Percentiles rank a stretch among this genome's conserved stretches.
Conservation (phyloP, 1,140 invertebrate species). For the Ruditapes philippinarum region DNA sequence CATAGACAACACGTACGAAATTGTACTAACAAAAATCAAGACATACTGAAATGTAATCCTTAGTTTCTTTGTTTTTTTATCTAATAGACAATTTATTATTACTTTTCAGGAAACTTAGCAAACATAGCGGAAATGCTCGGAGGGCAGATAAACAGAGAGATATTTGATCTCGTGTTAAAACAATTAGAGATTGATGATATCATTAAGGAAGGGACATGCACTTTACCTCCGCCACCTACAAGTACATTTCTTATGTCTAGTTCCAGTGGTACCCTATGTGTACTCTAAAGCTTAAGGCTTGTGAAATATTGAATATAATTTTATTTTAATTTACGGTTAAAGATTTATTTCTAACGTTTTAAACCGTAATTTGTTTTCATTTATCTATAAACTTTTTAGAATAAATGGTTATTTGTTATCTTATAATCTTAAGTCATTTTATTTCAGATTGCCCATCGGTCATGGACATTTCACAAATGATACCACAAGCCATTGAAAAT, state of each 20-base stretch:
- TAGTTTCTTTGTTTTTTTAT: not conserved
- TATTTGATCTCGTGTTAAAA: conserved; percentile 66
- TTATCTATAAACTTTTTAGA: no score
- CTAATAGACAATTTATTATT: not conserved
- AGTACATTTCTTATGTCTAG: not conserved
- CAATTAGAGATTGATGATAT: conserved; percentile 64
- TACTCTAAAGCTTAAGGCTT: no score
- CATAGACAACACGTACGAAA: no score
- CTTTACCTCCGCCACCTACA: not conserved
- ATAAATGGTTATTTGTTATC: no score
- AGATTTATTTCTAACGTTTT: no score
- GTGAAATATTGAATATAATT: no score
- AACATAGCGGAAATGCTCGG: conserved; percentile 54
- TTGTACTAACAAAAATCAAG: no score
- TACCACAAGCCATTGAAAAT: conserved; percentile 30
- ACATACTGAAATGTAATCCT: not conserved
- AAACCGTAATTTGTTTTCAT: no score
- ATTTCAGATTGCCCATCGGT: conserved; percentile 65
- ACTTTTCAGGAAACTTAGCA: conserved; percentile 40
- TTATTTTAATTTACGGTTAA: no score
- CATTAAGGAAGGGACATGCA: not conserved
- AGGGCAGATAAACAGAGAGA: conserved; percentile 52
- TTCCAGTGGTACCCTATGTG: no score
- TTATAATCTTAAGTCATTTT: not conserved
- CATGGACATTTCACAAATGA: conserved; percentile 27